Evolutionary conservation across 2,888 invertebrate species (phyloP), one percentile per base, ranked within the genome.

Genomic region (Andrena minutula): DNA sequence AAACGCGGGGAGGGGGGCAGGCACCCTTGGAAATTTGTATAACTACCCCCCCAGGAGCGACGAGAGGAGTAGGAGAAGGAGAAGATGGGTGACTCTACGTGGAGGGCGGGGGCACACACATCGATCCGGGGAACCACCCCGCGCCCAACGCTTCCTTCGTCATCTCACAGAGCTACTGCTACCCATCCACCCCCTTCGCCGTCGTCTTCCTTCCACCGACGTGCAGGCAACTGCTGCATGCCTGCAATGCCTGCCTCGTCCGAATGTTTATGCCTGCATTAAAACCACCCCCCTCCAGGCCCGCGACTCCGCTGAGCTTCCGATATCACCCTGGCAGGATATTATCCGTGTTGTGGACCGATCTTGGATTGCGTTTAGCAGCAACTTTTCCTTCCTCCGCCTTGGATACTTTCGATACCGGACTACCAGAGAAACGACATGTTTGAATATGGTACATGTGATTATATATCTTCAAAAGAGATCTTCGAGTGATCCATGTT

Each of bases 11-110:
- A 87, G 88, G 88, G 88, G 88, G 90, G 90, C 92, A 92, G 92
- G 93, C 92, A 93, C 93, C 92, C 93, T 93, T 93, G 92, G 92
- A 93, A 93, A 93, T 93, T 93, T 93, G 93, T 93, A 93, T 93
- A 93, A 93, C 93, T 93, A 93, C 92, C 92, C 92, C 93, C 91
- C 93, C 91, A 90, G 89, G 90, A 91, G 89, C 88, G 89, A 90
- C 84, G 88, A 80, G 83, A 80, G 80, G 72, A 73, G 70, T 32
- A 61, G 53, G 83, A 58, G 56, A 30, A 84, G 81, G 81, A 74
- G 83, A 81, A 64, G 78, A 69, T 60, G 84, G 88, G 82, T 82
- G 86, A 81, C 81, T 86, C 75, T 76, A 79, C 64, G 76, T 69
- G 80, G 79, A 86, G 85, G 85, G 88, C 87, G 90, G 90, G 87